These are phyloP conservation scores for Fistularia commersonii DNA, from an alignment of 2,797 vertebrate genomes.

Conservation along the genomic window DNA sequence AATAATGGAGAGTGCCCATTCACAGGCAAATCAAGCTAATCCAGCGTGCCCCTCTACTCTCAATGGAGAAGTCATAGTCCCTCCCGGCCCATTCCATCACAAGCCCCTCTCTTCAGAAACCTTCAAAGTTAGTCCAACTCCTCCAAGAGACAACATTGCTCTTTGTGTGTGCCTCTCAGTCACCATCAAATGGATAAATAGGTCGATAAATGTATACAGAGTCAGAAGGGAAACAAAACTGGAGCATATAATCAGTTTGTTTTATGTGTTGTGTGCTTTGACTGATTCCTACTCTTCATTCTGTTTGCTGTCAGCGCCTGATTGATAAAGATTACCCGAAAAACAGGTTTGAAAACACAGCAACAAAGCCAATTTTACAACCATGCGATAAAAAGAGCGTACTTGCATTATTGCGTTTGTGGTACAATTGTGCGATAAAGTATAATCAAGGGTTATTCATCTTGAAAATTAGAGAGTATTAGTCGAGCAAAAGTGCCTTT, in stretches of 20 bases:
- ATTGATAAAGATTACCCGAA: conserved; percentile 16
- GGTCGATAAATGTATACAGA: conserved; percentile 69
- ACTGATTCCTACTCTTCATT: conserved; percentile 8
- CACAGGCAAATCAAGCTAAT: conserved; percentile 99
- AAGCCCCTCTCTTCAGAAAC: conserved; percentile 87
- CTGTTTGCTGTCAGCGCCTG: conserved; percentile 19
- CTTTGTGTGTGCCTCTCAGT: conserved; percentile 79
- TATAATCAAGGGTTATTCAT: neutral
- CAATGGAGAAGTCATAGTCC: conserved; percentile 93
- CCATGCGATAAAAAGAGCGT: conserved; percentile 1
- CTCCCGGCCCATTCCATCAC: conserved; percentile 94
- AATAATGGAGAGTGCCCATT: conserved; percentile 98
- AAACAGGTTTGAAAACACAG: conserved; percentile 14
- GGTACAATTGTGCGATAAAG: neutral
- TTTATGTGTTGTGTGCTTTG: conserved; percentile 66
- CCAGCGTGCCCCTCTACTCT: conserved; percentile 95
- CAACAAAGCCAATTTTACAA: conserved; percentile 9
- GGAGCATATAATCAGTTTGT: conserved; percentile 65
- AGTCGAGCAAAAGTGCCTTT: neutral
- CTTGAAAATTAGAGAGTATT: neutral
- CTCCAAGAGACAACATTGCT: conserved; percentile 88
- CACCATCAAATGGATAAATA: conserved; percentile 70
- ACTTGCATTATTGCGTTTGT: neutral
- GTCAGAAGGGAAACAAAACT: conserved; percentile 62
- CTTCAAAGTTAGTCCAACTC: conserved; percentile 85